These are phyloP conservation scores for Deilephila porcellus DNA, from an alignment of 2,888 invertebrate genomes.

Conservation along the genomic window DNA sequence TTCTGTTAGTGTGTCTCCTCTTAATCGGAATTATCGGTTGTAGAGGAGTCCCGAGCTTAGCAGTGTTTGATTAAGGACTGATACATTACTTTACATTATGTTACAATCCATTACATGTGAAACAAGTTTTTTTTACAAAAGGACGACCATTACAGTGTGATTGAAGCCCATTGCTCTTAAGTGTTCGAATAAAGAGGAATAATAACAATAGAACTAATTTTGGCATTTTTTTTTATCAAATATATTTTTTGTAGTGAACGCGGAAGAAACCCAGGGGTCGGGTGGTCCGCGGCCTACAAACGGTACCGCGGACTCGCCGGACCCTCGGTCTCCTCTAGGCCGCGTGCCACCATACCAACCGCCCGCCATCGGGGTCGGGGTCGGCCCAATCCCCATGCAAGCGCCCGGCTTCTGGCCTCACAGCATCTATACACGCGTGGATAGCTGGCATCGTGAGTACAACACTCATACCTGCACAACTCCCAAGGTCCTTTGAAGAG, in stretches of 20 bases:
- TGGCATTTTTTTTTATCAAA: neutral
- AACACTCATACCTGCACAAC: neutral
- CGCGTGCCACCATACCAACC: slow-evolving; percentile 80
- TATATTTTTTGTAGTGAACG: slow-evolving; percentile 47
- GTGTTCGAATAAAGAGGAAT: too few species aligned
- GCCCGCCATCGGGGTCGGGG: slow-evolving; percentile 78
- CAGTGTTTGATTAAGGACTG: too few species aligned
- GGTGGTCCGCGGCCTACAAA: slow-evolving; percentile 60
- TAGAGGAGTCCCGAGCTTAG: too few species aligned
- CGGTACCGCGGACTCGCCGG: slow-evolving; percentile 65
- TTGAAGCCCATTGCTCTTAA: too few species aligned
- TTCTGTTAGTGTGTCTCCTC: too few species aligned
- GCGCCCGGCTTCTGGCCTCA: slow-evolving; percentile 70
- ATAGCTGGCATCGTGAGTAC: slow-evolving; percentile 74
- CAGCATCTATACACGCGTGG: slow-evolving; percentile 66
- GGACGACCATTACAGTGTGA: too few species aligned
- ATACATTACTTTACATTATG: too few species aligned
- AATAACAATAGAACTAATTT: too few species aligned
- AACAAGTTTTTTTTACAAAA: too few species aligned
- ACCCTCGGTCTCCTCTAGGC: slow-evolving; percentile 70
- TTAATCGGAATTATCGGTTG: too few species aligned
- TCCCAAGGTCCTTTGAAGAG: too few species aligned
- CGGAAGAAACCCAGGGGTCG: slow-evolving; percentile 56
- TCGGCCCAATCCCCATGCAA: slow-evolving; percentile 62
- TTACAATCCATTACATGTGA: too few species aligned